These are phyloP conservation scores for Rattus norvegicus DNA, from an alignment of 2,113 vertebrate species.

Conservation along the genomic window DNA sequence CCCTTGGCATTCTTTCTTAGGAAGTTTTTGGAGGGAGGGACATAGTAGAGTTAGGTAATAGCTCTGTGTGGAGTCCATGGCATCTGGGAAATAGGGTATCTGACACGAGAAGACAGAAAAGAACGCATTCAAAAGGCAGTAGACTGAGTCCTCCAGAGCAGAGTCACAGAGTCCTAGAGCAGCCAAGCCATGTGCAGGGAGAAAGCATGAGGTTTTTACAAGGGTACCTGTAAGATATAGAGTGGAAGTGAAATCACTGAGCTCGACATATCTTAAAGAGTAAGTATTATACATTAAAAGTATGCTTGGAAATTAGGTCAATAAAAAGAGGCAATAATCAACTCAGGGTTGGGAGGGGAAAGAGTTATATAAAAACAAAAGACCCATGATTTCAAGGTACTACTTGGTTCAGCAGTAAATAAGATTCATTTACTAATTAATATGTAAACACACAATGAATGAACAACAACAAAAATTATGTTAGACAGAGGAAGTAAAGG, in stretches of 20 bases:
- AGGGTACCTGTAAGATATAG: neutral
- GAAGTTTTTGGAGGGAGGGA: neutral
- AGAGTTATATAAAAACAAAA: conserved; percentile 5
- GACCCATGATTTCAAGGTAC: neutral
- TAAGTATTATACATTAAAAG: neutral
- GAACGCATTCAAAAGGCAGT: conserved; percentile 2
- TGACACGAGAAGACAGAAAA: neutral
- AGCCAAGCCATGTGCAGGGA: neutral
- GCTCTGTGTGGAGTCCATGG: neutral
- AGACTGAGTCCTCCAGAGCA: neutral
- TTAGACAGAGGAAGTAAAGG: neutral
- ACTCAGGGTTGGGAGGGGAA: neutral
- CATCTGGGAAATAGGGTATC: neutral
- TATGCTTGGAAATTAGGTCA: neutral
- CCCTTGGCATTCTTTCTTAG: neutral
- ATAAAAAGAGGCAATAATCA: conserved; percentile 45
- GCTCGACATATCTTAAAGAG: neutral
- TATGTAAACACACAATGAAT: neutral
- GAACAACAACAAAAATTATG: conserved; percentile 10
- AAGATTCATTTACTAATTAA: conserved; percentile 18
- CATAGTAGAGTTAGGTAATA: neutral
- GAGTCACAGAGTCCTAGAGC: neutral
- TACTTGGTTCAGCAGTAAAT: neutral
- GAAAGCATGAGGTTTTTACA: conserved; percentile 13
- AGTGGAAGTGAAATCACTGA: neutral